A percentile compares a stretch with the other conserved stretches of the same genome.
Evolutionary conservation across 1,140 invertebrate species (phyloP).

Genomic region (Philopotamus ludificatus): DNA sequence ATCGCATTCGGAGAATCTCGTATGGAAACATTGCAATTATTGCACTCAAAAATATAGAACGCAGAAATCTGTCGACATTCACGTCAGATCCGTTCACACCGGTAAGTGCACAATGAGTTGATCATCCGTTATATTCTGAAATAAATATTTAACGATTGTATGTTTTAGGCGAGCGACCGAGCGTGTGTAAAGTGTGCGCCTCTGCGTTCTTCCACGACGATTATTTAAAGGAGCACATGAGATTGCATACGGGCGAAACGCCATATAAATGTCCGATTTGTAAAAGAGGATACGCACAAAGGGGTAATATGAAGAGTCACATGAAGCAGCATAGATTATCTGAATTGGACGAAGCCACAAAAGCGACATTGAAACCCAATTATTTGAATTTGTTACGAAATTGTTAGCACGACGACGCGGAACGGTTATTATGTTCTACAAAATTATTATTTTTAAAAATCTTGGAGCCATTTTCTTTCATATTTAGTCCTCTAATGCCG

Average conservation of each 20-base stretch:
- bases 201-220: constrained; percentile 52
- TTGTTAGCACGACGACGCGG: constrained; percentile 38
- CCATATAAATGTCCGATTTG: constrained; percentile 73
- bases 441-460: neutral
- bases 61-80: constrained; percentile 50
- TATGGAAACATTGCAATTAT: constrained; percentile 48
- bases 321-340: constrained; percentile 51
- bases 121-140: neutral
- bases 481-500: neutral
- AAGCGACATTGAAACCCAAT: constrained; percentile 51
- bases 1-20: constrained; percentile 49
- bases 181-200: constrained; percentile 49
- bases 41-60: constrained; percentile 52
- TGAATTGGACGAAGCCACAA: constrained; percentile 47
- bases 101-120: constrained; percentile 42
- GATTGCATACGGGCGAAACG: constrained; percentile 72
- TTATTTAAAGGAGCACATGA: constrained; percentile 64
- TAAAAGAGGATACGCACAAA: constrained; percentile 63
- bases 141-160: neutral
- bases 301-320: constrained; percentile 58
- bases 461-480: neutral
- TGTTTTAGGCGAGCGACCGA: constrained; percentile 49
- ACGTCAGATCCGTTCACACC: constrained; percentile 55
- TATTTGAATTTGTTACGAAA: constrained; percentile 49
- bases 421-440: neutral